These are phyloP conservation scores for Helarctos malayanus DNA, from an alignment of 2,797 vertebrate genomes.

Conservation along the genomic window DNA sequence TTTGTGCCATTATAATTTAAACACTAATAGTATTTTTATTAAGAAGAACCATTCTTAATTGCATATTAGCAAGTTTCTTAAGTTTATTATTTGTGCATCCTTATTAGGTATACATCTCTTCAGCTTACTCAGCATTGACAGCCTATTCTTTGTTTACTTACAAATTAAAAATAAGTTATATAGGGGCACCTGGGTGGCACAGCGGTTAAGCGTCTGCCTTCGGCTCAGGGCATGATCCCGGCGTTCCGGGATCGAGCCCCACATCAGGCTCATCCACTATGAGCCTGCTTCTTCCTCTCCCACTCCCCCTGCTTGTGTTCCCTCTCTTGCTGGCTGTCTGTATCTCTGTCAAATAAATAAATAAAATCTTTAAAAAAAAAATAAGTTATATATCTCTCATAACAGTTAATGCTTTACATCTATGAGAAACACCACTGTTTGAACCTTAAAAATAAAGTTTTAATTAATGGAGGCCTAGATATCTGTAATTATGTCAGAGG, in stretches of 20 bases:
- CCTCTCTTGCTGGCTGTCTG: no score
- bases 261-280: no score
- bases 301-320: no score
- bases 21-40: constrained; percentile 19
- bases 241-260: no score
- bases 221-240: no score
- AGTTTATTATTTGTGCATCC: constrained; percentile 58
- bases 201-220: no score
- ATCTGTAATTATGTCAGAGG: constrained; percentile 5
- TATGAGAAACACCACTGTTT: background rate
- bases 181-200: no score
- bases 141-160: constrained; percentile 35
- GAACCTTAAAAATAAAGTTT: constrained; percentile 41
- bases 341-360: no score
- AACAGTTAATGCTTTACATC: background rate
- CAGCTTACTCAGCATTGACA: constrained; percentile 39
- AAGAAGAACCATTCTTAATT: constrained; percentile 62
- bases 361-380: background rate
- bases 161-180: constrained; percentile 54
- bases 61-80: constrained; percentile 18
- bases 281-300: no score
- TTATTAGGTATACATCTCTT: constrained; percentile 34
- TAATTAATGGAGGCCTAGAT: constrained; percentile 36
- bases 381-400: background rate
- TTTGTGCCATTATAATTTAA: constrained; percentile 45